Percentiles rank a stretch among this genome's conserved stretches.
phyloP scores from a whole-genome alignment of 2,888 invertebrate species.

The Hypselothyrea guttata region DNA sequence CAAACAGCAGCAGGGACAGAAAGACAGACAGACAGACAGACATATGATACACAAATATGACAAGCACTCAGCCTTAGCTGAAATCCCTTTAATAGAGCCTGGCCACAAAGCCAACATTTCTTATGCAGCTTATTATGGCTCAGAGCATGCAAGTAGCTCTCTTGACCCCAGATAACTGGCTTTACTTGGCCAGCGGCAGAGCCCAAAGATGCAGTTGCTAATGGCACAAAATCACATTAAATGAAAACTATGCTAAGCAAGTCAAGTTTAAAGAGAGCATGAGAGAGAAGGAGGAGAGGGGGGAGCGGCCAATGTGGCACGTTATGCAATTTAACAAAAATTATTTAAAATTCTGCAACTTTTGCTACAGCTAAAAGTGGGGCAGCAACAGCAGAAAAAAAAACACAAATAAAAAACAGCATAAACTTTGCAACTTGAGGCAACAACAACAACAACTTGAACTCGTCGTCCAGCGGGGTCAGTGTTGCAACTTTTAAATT shows the following conservation, averaged over 20 bases:
- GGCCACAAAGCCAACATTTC: slow-evolving; percentile 47
- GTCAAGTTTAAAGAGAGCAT: slow-evolving; percentile 35
- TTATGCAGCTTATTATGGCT: slow-evolving; percentile 68
- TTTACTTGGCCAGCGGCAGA: slow-evolving; percentile 29
- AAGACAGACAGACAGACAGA: slow-evolving; percentile 7
- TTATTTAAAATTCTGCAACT: slow-evolving; percentile 74
- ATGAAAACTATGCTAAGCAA: slow-evolving; percentile 68
- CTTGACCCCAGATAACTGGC: slow-evolving; percentile 46
- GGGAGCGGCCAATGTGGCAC: slow-evolving; percentile 50
- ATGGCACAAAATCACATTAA: slow-evolving; percentile 70
- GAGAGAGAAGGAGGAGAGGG: not conserved
- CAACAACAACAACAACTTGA: slow-evolving; percentile 35
- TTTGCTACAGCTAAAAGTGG: slow-evolving; percentile 42
- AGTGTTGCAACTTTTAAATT: slow-evolving; percentile 75
- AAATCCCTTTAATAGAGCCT: slow-evolving; percentile 53
- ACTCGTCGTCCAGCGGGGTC: slow-evolving; percentile 55
- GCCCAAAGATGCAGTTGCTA: slow-evolving; percentile 36
- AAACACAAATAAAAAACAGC: slow-evolving; percentile 58
- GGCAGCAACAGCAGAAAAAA: slow-evolving; percentile 27
- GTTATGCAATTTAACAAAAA: slow-evolving; percentile 73
- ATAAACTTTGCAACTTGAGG: slow-evolving; percentile 51
- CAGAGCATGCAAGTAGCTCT: slow-evolving; percentile 25
- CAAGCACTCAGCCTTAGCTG: slow-evolving; percentile 25
- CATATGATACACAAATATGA: slow-evolving; percentile 25
- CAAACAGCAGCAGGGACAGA: no score